Base-by-base conservation (phyloP, 2,888 invertebrate species). In the Melolontha melolontha region DNA sequence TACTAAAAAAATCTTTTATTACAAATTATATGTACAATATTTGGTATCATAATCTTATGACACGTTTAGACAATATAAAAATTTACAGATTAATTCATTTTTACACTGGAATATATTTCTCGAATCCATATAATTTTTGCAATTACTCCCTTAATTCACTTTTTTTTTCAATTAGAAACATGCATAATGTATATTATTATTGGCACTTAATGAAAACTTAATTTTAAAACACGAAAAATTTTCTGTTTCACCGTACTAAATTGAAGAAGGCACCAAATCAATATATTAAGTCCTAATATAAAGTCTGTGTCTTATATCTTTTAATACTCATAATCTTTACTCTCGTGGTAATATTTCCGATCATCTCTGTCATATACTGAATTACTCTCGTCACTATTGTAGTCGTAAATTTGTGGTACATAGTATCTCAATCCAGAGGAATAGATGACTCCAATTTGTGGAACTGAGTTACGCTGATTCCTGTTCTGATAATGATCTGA, bases 351-450 rank as follows among this genome's bases (percentile, higher is more conserved):
- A 74, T 79, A 80, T 70, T 82, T 83, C 22, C 75, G 71, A 70
- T 82, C 82, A 42, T 79, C 73, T 34, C 75, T 69, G 67, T 81
- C 82, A 65, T 82, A 82, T 63, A 83, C 82, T 1, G 81, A 82
- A 74, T 83, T 83, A 70, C 81, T 79, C 6, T 72, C 70, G 12
- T 73, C 71, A 41, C 72, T 67, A 22, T 74, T 63, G 55, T 77
- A 75, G 66, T 79, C 78, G 47, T 76, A 72, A 50, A 81, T 66
- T 74, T 83, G 82, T 64, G 84, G 84, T 54, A 83, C 77, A 64
- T 84, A 84, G 70, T 83, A 83, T 68, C 81, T 76, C 11, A 83
- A 78, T 12, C 84, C 84, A 2, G 81, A 75, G 2, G 83, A 82
- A 72, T 83, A 83, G 27, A 82, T 70, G 14, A 84, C 72, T 11